Evolutionary conservation across 2,797 vertebrate genomes (phyloP).

Genomic region (Echiichthys vipera): DNA sequence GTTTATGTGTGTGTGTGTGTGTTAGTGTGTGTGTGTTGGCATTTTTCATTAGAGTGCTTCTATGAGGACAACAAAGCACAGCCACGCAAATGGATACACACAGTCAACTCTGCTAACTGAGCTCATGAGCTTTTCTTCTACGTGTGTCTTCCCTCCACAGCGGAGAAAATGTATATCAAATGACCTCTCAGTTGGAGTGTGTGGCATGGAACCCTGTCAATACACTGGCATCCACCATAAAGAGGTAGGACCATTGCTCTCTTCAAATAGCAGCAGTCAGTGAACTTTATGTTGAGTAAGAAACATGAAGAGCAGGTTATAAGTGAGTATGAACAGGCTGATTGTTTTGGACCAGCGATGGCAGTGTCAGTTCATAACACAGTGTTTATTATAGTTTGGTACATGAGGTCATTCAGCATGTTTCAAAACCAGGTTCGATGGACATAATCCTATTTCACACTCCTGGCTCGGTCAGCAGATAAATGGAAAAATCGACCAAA

Average conservation of each 20-base stretch:
- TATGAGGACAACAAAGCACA: constrained; percentile 18
- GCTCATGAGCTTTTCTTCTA: constrained; percentile 69
- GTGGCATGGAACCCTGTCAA: constrained; percentile 96
- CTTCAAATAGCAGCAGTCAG: constrained; percentile 27
- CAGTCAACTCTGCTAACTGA: constrained; percentile 16
- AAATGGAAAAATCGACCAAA: not conserved
- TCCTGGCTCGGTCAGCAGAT: not conserved
- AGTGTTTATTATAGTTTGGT: not conserved
- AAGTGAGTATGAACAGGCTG: not conserved
- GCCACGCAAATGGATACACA: constrained; percentile 17
- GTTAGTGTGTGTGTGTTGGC: not conserved
- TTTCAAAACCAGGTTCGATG: not conserved
- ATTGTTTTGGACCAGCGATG: not conserved
- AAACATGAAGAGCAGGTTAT: not conserved
- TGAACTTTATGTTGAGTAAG: not conserved
- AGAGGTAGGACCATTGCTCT: constrained; percentile 87
- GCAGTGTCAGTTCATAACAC: not conserved
- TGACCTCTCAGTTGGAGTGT: constrained; percentile 96
- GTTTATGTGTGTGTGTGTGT: constrained; percentile 3
- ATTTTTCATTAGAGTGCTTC: constrained; percentile 19
- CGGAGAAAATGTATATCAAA: constrained; percentile 97
- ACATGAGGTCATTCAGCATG: not conserved
- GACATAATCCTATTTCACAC: not conserved
- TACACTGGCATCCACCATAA: constrained; percentile 89
- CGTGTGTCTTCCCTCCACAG: constrained; percentile 81